Evolutionary conservation across 2,797 vertebrate species (phyloP).

Genomic region (Alfaro cultratus): DNA sequence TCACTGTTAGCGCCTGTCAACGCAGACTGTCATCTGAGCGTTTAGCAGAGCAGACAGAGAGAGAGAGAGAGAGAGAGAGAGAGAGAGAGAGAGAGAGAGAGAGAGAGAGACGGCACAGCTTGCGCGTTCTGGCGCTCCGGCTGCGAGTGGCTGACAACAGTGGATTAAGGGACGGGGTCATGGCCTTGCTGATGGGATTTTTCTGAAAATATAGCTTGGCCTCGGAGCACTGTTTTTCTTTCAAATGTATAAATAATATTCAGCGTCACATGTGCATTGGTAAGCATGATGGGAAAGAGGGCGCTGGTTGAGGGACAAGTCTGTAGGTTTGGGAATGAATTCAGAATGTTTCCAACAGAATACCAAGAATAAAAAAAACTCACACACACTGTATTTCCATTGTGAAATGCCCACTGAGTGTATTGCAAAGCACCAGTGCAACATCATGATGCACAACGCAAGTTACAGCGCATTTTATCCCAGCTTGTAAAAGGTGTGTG

Average conservation of each 20-base stretch:
- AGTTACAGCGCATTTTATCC: background rate
- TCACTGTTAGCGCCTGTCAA: conserved; percentile 33
- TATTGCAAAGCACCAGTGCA: background rate
- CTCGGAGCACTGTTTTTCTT: conserved; percentile 39
- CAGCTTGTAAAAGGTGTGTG: conserved; percentile 6
- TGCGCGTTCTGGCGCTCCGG: conserved; percentile 43
- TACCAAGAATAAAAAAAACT: background rate
- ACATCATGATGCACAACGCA: background rate
- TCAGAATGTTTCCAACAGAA: background rate
- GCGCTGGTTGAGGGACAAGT: too few species aligned
- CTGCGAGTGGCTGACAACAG: conserved; percentile 65
- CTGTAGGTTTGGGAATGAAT: background rate
- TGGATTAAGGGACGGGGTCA: conserved; percentile 69
- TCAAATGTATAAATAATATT: conserved; percentile 57
- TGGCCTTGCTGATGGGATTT: conserved; percentile 73
- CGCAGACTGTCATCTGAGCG: conserved; percentile 65
- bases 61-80: background rate
- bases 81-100: background rate
- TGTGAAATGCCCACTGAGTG: background rate
- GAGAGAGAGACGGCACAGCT: background rate
- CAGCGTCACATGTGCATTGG: conserved; percentile 36
- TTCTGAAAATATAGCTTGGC: conserved; percentile 58
- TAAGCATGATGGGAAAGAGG: background rate
- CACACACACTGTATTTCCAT: background rate
- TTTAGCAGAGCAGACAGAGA: conserved; percentile 62